Evolutionary conservation across 2,113 vertebrate species (phyloP), one percentile per base, ranked within the genome.

Genomic region (Syngnathoides biaculeatus): DNA sequence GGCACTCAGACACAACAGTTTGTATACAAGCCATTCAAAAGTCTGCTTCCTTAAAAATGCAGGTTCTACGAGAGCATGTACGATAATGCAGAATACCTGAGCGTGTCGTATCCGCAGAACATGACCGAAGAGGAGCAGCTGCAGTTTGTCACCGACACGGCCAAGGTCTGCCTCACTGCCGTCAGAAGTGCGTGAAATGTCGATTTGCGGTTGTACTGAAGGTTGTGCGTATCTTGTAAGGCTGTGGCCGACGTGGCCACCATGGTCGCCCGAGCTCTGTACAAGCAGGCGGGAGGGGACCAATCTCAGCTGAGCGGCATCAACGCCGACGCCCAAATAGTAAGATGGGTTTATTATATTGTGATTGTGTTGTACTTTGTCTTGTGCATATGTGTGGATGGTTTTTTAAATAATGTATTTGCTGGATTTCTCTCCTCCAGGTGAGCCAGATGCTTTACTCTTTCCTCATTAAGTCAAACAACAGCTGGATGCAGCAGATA

Each of bases 21-120:
- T 42, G 10, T 42, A 42, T 42, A 42, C 40, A 42, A 13, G 40
- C 40, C 40, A 42, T 42, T 11, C 13, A 47, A 22, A 57, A 57
- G 55, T 57, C 55, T 15, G 17, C 2, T 30, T 30, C 19, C 22
- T 22, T 1, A 26, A 2, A 55, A 26, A 40, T 22, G 58, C 91
- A 98, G 96, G 65, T 97, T 94, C 82, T 98, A 95, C 68, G 90
- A 96, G 88, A 97, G 96, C 65, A 83, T 96, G 82, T 96, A 94
- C 0, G 96, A 98, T 77, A 94, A 91, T 0, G 79, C 90, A 0
- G 92, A 94, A 17, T 93, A 93, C 85, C 90, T 98, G 61, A 84
- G 79, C 1, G 12, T 97, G 20, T 83, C 82, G 0, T 98, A 95
- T 63, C 94, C 95, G 0, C 56, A 90, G 0, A 68, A 83, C 27